Base-by-base conservation (phyloP, 2,797 vertebrate genomes). In the Pipistrellus pipistrellus region DNA sequence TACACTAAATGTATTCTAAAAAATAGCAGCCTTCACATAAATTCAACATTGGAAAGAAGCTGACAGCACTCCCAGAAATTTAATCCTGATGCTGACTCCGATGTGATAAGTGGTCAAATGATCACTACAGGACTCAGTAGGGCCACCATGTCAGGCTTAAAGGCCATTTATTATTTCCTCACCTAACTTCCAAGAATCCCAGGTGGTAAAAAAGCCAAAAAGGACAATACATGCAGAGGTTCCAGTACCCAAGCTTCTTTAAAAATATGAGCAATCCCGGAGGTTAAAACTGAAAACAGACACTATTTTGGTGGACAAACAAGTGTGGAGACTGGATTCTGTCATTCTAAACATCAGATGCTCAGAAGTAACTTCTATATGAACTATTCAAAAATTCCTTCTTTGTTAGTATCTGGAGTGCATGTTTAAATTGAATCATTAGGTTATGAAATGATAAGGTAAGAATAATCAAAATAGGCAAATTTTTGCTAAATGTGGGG, bases 221-320 rank as follows among this genome's bases (percentile, higher is more conserved):
- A 76, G 21, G 32, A 84, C 25, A 85, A 35, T 18, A 94, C 48
- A 18, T 17, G 5, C 55, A 64, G 44, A 88, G 46, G 57, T 51
- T 85, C 30, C 30, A 82, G 27, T 68, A 55, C 7, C 14, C 32
- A 2, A 85, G 14, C 20, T 51, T 73, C 41, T 30, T 88, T 80
- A 68, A 90, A 95, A 85, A 23, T 7, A 8, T 9, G 2, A 44
- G 41, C 6, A 91, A 80, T 51, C 27, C 1, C 62, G 17, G 4
- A 91, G n/a, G 23, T 20, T 68, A 66, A 88, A 85, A 64, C 27
- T 41, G 48, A 72, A 95, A 92, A 81, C 23, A 93, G 15, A 51
- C 27, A 4, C 30, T 68, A 10, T 83, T 73, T 66, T 76, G 2
- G 55, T 88, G 53, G 55, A 30, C 35, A 85, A 77, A 55, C 35